Percentiles rank a stretch among this genome's conserved stretches.
Conservation (phyloP, 2,113 vertebrate genomes). For the Tragelaphus strepsiceros region DNA sequence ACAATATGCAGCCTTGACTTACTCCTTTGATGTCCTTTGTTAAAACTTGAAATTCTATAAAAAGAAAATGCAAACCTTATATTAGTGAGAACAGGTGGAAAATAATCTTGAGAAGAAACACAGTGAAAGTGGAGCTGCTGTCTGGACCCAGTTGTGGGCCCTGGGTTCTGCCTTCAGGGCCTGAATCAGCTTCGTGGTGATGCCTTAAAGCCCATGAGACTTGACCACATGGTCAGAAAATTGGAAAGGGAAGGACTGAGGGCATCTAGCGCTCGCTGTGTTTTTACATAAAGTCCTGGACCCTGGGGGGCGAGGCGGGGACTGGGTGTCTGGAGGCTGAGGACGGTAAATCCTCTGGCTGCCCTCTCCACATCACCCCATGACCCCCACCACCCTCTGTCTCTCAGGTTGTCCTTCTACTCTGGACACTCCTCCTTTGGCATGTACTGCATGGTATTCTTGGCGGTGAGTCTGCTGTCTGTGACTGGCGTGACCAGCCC, state of each 20-base stretch:
- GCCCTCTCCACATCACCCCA: background rate
- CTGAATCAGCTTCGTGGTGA: background rate
- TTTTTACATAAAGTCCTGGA: background rate
- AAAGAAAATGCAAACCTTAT: background rate
- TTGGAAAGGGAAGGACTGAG: no score
- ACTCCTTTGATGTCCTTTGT: background rate
- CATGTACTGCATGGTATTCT: constrained; percentile 98
- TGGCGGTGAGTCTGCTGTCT: constrained; percentile 85
- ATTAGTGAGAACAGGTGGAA: background rate
- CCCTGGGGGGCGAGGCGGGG: background rate
- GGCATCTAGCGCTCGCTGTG: rapidly evolving
- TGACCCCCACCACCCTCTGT: background rate
- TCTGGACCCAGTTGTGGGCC: rapidly evolving
- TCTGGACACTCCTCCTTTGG: constrained; percentile 97
- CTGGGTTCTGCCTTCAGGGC: background rate
- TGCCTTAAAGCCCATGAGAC: background rate
- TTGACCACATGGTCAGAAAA: rapidly evolving
- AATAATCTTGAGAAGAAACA: background rate
- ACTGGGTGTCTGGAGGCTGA: background rate
- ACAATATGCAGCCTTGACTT: background rate
- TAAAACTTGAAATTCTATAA: background rate
- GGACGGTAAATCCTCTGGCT: background rate
- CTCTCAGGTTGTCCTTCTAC: constrained; percentile 92
- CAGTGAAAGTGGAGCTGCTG: background rate
- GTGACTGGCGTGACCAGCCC: rapidly evolving